Base-by-base conservation (phyloP, 2,888 invertebrate genomes). In the Pocota personata region DNA sequence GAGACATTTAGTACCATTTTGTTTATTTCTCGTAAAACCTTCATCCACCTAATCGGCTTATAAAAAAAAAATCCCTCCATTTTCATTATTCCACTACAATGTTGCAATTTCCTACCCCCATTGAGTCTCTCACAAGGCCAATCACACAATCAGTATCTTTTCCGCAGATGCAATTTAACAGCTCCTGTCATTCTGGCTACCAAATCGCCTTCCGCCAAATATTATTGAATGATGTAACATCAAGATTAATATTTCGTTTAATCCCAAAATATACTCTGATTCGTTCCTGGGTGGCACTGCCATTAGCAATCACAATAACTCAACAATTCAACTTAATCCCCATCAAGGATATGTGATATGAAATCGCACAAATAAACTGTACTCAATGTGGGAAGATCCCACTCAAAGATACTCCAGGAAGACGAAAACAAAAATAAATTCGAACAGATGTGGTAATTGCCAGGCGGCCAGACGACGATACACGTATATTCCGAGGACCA, bases 361-460 rank as follows among this genome's bases (percentile, higher is more conserved):
- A 67, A 60, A 67, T 30, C 46, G 43, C 66, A 19, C 2, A 58
- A 35, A 60, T 8, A 72, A 66, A 35, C 27, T 40, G 46, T 30
- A 43, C 24, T 64, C 71, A 14, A 43, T 58, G 46, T 48, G 62
- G 50, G 48, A 30, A 75, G 80, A 66, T 67, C 66, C 52, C 58
- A 62, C 24, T 37, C 40, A 43, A 40, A 50, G 62, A 62, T 67
- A 55, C 40, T 43, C 40, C 32, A 57, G 48, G 57, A 72, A 52
- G 40, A 4, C n/a, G n/a, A 27, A 27, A 30, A 16, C 12, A 27
- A 27, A 10, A 50, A 57, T 32, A 55, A 60, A 86, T 72, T 16
- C 37, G 55, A 80, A 80, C 86, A 86, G 86, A 86, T 86, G 86
- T 82, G 80, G 82, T 82, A 80, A 86, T 86, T 86, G 67, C 71